phyloP scores from a whole-genome alignment of 2,888 invertebrate genomes.

The Trachelus troglodyta region DNA sequence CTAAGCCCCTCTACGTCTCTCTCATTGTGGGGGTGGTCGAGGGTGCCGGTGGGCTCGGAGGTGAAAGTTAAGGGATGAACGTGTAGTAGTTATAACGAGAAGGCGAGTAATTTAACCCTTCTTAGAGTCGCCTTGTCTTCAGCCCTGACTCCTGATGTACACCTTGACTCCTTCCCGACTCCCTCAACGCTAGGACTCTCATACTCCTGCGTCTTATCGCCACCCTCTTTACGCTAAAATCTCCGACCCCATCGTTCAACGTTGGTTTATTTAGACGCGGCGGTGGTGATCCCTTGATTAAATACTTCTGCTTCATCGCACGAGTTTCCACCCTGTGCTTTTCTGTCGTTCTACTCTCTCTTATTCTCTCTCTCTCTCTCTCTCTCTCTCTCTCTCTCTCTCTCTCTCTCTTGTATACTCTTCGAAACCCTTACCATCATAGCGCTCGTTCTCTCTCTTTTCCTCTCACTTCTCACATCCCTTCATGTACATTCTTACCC shows the following conservation, averaged over 20 bases:
- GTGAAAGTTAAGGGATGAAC: conserved; percentile 20
- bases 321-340: conserved; percentile 21
- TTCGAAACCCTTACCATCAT: neutral
- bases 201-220: conserved; percentile 44
- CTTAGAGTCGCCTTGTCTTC: conserved; percentile 54
- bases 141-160: conserved; percentile 18
- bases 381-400: conserved; percentile 4
- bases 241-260: conserved; percentile 56
- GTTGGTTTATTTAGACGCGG: conserved; percentile 55
- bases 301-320: conserved; percentile 51
- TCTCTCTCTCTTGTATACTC: too few relatives aligned
- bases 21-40: conserved; percentile 9
- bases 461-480: neutral
- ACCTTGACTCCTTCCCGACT: conserved; percentile 12
- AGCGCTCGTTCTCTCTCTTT: neutral
- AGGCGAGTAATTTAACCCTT: conserved; percentile 56
- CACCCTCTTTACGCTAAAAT: conserved; percentile 48
- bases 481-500: neutral
- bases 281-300: conserved; percentile 58
- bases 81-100: conserved; percentile 51
- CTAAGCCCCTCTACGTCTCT: neutral
- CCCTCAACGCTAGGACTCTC: conserved; percentile 16
- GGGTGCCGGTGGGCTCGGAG: conserved; percentile 11
- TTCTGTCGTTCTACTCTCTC: neutral
- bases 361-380: conserved; percentile 15